A percentile compares a stretch with the other conserved stretches of the same genome.
These are phyloP conservation scores for Ceratosolen fusciceps DNA, from an alignment of 1,140 invertebrate genomes.

Conservation along the genomic window DNA sequence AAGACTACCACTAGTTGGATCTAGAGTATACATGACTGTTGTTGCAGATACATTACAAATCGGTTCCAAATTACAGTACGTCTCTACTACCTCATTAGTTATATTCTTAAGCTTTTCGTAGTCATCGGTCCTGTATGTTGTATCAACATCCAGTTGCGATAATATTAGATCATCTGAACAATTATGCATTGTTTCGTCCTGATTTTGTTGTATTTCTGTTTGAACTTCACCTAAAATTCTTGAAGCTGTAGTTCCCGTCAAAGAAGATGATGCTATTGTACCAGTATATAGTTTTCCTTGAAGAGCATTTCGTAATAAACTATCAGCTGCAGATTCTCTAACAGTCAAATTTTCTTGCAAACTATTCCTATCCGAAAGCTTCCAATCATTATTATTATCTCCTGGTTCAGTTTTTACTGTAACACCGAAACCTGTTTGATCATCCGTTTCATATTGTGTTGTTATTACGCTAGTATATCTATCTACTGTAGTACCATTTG, in stretches of 20 bases:
- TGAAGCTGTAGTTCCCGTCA: neutral
- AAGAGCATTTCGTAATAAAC: slow-evolving; percentile 83
- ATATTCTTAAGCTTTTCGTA: slow-evolving; percentile 75
- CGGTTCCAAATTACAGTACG: slow-evolving; percentile 79
- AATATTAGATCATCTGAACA: slow-evolving; percentile 81
- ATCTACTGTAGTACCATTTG: slow-evolving; percentile 57
- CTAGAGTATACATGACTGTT: slow-evolving; percentile 69
- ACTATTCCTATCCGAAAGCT: slow-evolving; percentile 79
- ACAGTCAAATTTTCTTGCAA: slow-evolving; percentile 73
- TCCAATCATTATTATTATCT: slow-evolving; percentile 87
- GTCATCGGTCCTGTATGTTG: slow-evolving; percentile 62
- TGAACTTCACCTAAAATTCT: neutral
- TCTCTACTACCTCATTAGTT: slow-evolving; percentile 81
- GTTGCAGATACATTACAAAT: slow-evolving; percentile 71
- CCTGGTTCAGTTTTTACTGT: slow-evolving; percentile 73
- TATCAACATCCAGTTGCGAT: slow-evolving; percentile 79
- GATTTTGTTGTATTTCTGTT: slow-evolving; percentile 62
- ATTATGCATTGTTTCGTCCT: slow-evolving; percentile 78
- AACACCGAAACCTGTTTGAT: neutral
- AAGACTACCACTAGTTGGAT: slow-evolving; percentile 66
- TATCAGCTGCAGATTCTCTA: slow-evolving; percentile 75
- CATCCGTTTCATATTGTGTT: slow-evolving; percentile 71
- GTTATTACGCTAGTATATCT: slow-evolving; percentile 57
- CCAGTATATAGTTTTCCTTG: slow-evolving; percentile 76
- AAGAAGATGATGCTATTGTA: slow-evolving; percentile 45